phyloP scores from a whole-genome alignment of 2,888 invertebrate genomes.

The Cosmia pyralina region DNA sequence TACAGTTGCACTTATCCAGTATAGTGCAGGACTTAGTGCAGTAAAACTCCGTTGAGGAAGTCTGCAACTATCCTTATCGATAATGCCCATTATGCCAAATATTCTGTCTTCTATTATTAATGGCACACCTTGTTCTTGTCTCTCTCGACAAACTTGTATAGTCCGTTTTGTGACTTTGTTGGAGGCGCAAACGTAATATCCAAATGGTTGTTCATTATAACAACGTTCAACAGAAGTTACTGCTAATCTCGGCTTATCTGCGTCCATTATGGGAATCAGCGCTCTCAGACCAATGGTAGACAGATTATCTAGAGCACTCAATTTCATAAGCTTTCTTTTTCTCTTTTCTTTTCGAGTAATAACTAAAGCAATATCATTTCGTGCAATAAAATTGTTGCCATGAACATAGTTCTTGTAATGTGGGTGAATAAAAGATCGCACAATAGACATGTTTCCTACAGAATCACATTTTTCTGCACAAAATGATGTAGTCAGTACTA shows the following conservation, averaged over 20 bases:
- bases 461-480: conserved; percentile 76
- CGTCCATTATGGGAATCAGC: conserved; percentile 66
- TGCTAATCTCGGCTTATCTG: conserved; percentile 58
- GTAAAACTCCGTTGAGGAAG: conserved; percentile 66
- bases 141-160: conserved; percentile 53
- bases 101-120: conserved; percentile 72
- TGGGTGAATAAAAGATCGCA: conserved; percentile 57
- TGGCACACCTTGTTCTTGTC: conserved; percentile 73
- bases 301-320: conserved; percentile 68
- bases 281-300: conserved; percentile 69
- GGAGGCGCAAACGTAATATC: conserved; percentile 73
- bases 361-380: conserved; percentile 65
- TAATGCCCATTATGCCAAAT: conserved; percentile 68
- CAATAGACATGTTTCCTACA: conserved; percentile 58
- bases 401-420: conserved; percentile 53
- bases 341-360: conserved; percentile 26
- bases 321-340: conserved; percentile 56
- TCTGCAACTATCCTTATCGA: conserved; percentile 55
- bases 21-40: conserved; percentile 67
- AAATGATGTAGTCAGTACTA: conserved; percentile 73
- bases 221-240: conserved; percentile 71
- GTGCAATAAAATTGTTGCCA: conserved; percentile 22
- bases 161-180: conserved; percentile 52
- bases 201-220: conserved; percentile 36
- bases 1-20: conserved; percentile 71